Evolutionary conservation across 2,113 vertebrate species (phyloP), one percentile per base, ranked within the genome.

Genomic region (Copsychus sechellarum): DNA sequence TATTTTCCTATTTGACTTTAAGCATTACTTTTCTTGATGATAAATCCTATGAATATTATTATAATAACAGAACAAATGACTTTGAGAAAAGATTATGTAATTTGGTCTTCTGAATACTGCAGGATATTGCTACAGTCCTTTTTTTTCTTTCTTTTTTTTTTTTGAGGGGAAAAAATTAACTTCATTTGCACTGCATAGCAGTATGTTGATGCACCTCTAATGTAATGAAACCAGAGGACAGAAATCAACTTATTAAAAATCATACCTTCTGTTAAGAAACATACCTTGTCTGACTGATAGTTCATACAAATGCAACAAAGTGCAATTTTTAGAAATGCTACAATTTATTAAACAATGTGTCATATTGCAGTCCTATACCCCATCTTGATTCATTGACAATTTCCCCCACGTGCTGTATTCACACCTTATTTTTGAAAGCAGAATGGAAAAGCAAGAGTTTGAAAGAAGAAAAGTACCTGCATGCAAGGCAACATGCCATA

Each of bases 401-500:
- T 81, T 69, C 20, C 26, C 51, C 14, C 31, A 29, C 34, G 18
- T 4, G 3, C 19, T 66, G 64, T 28, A 50, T 58, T 17, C n/a
- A 64, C 8, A 38, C 2, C 2, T 34, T 72, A n/a, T 51, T 76
- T 72, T 21, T 67, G 51, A 57, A 24, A 80, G 83, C 33, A 12
- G 14, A 86, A 29, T 2, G 2, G 54, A 93, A 73, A 89, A 70
- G 3, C 10, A 83, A 20, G 23, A 34, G 4, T 47, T 80, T 56
- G 34, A 66, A 71, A 87, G 20, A 34, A 62, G 48, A 78, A 50
- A 5, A 12, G 1, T 42, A 22, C 23, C 54, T 78, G 11, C 3
- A 31, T 2, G 2, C 19, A 31, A 78, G 19, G n/a, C 20, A 58
- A 16, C 0, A 0, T 6, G 28, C 40, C 36, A 86, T 26, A 53